Evolutionary conservation across 1,140 invertebrate species (phyloP).

Genomic region (Drosophila kepulauana): DNA sequence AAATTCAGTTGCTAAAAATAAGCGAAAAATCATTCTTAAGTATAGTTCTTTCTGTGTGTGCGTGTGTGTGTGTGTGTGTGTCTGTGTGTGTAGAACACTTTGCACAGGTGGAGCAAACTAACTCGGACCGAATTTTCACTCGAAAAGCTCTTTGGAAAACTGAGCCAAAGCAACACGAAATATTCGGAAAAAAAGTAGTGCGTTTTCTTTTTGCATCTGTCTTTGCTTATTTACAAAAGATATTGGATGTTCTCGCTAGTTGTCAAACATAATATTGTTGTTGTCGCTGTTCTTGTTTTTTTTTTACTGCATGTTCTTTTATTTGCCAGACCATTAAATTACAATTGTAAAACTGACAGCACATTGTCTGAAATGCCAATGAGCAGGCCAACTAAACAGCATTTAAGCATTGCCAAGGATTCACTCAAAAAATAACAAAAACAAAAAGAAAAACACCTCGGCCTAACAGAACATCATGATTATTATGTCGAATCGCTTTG

Average conservation of each 20-base stretch:
- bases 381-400: slow-evolving; percentile 28
- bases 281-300: neutral
- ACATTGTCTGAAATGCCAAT: slow-evolving; percentile 66
- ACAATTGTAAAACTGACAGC: slow-evolving; percentile 77
- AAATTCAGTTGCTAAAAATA: slow-evolving; percentile 81
- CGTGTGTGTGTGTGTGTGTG: slow-evolving; percentile 8
- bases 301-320: slow-evolving; percentile 15
- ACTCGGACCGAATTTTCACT: slow-evolving; percentile 51
- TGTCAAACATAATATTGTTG: slow-evolving; percentile 36
- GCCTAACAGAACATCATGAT: slow-evolving; percentile 17
- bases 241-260: slow-evolving; percentile 30
- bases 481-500: slow-evolving; percentile 32
- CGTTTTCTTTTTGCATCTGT: neutral
- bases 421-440: slow-evolving; percentile 52
- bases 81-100: slow-evolving; percentile 36
- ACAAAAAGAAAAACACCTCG: neutral
- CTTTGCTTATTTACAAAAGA: slow-evolving; percentile 31
- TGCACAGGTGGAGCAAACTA: slow-evolving; percentile 62
- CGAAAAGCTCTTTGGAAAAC: slow-evolving; percentile 70
- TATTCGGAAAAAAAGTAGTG: slow-evolving; percentile 19
- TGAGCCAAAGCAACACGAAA: slow-evolving; percentile 35
- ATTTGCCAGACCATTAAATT: slow-evolving; percentile 68
- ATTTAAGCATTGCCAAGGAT: slow-evolving; percentile 73
- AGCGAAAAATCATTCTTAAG: slow-evolving; percentile 80
- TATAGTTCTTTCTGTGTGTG: slow-evolving; percentile 44